Conservation (phyloP, 2,888 invertebrate genomes). For the Drosophila maculinotata region DNA sequence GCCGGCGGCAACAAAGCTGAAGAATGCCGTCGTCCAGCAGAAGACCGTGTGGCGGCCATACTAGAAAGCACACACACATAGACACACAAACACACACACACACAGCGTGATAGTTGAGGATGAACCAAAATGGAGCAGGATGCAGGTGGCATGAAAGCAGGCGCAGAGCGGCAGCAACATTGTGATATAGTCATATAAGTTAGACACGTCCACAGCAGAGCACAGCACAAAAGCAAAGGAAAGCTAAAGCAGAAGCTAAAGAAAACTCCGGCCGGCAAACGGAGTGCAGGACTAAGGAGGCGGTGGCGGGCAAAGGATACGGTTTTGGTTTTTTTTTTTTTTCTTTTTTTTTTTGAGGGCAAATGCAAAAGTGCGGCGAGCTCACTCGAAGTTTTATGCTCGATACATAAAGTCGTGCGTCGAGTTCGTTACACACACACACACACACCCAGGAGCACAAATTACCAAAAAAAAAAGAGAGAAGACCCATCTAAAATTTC, state of each 20-base stretch:
- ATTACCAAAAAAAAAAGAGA: constrained; percentile 5
- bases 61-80: constrained; percentile 76
- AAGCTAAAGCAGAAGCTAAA: not conserved
- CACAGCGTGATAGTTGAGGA: constrained; percentile 46
- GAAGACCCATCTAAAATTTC: constrained; percentile 30
- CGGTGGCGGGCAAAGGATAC: not conserved
- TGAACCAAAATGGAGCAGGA: constrained; percentile 23
- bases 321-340: not conserved
- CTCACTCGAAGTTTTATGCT: constrained; percentile 83
- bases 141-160: constrained; percentile 29
- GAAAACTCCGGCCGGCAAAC: constrained; percentile 67
- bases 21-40: constrained; percentile 86
- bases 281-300: constrained; percentile 32
- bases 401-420: constrained; percentile 82
- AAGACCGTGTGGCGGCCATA: constrained; percentile 92
- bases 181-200: constrained; percentile 83
- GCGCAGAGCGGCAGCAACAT: constrained; percentile 76
- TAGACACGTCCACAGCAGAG: constrained; percentile 42
- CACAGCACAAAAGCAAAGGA: constrained; percentile 31
- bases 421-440: constrained; percentile 69
- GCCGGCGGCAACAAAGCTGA: constrained; percentile 87
- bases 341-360: not conserved
- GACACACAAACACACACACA: constrained; percentile 25
- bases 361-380: constrained; percentile 51
- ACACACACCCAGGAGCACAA: constrained; percentile 9